Percentiles rank a stretch among this genome's conserved stretches.
Conservation (phyloP, 2,113 vertebrate genomes). For the Eonycteris spelaea region DNA sequence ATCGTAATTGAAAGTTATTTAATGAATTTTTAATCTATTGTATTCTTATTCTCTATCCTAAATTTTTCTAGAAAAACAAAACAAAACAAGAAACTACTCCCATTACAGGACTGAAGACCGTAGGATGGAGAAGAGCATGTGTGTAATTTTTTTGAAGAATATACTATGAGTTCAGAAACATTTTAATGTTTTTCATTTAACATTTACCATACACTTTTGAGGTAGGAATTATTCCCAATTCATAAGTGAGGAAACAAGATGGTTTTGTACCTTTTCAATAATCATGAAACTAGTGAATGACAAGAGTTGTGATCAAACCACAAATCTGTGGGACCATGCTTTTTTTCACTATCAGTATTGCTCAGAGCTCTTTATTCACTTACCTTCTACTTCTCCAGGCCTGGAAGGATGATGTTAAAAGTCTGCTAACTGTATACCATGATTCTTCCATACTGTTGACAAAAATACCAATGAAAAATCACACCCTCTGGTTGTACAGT, state of each 20-base stretch:
- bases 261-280: not conserved
- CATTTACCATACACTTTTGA: not conserved
- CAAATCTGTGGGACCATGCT: not conserved
- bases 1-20: conserved; percentile 25
- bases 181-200: not conserved
- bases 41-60: not conserved
- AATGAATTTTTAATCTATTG: not conserved
- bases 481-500: not conserved
- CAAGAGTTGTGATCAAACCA: not conserved
- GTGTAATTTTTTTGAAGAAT: not conserved
- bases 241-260: not conserved
- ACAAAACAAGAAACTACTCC: not conserved
- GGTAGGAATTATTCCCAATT: not conserved
- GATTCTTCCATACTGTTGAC: not conserved
- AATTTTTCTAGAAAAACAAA: not conserved
- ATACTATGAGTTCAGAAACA: not conserved
- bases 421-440: not conserved
- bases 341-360: not conserved
- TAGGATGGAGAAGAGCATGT: not conserved
- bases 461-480: not conserved
- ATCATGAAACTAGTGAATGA: not conserved
- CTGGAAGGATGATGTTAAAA: not conserved
- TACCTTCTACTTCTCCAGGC: not conserved
- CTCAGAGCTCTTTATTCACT: not conserved
- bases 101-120: not conserved